These are phyloP conservation scores for Novumbra hubbsi DNA, from an alignment of 2,797 vertebrate genomes.

Conservation along the genomic window DNA sequence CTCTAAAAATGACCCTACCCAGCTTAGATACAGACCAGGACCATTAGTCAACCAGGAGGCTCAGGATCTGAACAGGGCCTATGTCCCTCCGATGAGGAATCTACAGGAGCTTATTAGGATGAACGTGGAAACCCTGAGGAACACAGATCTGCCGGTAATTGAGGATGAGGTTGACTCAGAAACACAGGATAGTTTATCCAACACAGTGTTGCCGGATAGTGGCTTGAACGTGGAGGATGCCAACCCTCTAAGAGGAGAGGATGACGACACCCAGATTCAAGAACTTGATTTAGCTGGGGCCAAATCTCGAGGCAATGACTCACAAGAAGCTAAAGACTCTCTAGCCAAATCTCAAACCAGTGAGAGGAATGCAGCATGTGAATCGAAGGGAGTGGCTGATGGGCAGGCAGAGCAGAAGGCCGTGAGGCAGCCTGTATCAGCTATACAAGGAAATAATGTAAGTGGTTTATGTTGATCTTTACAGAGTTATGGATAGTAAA, in stretches of 20 bases:
- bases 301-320: background rate
- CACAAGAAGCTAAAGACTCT: background rate
- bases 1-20: constrained; percentile 11
- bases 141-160: constrained; percentile 11
- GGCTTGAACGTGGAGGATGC: background rate
- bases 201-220: constrained; percentile 22
- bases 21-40: background rate
- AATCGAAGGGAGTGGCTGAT: background rate
- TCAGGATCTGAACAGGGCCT: constrained; percentile 14
- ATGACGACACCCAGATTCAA: constrained; percentile 29
- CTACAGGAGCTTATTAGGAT: background rate
- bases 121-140: constrained; percentile 57
- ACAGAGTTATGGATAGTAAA: background rate
- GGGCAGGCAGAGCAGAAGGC: background rate
- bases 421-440: background rate
- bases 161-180: constrained; percentile 52
- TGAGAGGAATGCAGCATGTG: background rate
- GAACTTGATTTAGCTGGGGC: constrained; percentile 2
- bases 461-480: background rate
- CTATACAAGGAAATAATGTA: background rate
- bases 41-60: constrained; percentile 1
- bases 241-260: constrained; percentile 10
- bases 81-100: constrained; percentile 33
- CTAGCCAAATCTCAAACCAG: constrained; percentile 10
- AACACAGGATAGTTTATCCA: background rate